Percentiles rank a stretch among this genome's conserved stretches.
Evolutionary conservation across 2,888 invertebrate species (phyloP).

Genomic region (Gasteruption jaculator): DNA sequence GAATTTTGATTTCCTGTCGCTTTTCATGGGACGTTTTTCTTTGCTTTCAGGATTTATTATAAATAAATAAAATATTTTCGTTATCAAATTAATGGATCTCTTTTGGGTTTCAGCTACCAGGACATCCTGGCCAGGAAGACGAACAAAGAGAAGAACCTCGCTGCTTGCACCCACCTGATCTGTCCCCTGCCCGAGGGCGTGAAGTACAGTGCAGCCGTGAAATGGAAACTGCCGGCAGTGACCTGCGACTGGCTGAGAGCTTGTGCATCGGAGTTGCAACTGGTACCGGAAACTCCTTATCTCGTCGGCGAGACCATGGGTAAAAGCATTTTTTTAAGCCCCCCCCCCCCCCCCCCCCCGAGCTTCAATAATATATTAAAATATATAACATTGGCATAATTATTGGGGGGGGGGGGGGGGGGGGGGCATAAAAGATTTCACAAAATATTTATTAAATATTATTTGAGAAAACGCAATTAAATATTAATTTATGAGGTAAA

Average conservation of each 20-base stretch:
- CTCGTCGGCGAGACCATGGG: constrained; percentile 59
- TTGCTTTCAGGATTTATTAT: no score
- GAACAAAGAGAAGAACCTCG: constrained; percentile 51
- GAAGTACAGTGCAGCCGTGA: constrained; percentile 77
- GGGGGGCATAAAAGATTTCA: no score
- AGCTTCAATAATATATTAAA: no score
- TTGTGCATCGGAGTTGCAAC: constrained; percentile 59
- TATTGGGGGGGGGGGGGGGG: no score
- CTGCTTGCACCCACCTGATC: constrained; percentile 76
- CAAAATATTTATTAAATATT: background rate
- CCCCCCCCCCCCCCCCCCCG: no score
- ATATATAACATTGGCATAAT: no score
- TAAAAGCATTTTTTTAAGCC: constrained; percentile 24
- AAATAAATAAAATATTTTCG: background rate
- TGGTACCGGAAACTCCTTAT: constrained; percentile 57
- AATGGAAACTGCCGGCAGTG: constrained; percentile 83
- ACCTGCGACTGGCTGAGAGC: constrained; percentile 71
- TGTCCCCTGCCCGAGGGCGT: constrained; percentile 70
- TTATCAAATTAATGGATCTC: no score
- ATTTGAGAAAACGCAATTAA: background rate
- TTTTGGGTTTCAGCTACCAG: constrained; percentile 55
- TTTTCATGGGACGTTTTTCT: background rate
- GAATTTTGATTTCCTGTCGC: constrained; percentile 40
- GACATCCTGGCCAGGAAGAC: constrained; percentile 64
- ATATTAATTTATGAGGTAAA: no score